phyloP scores from a whole-genome alignment of 2,113 vertebrate genomes.

The Progne subis region DNA sequence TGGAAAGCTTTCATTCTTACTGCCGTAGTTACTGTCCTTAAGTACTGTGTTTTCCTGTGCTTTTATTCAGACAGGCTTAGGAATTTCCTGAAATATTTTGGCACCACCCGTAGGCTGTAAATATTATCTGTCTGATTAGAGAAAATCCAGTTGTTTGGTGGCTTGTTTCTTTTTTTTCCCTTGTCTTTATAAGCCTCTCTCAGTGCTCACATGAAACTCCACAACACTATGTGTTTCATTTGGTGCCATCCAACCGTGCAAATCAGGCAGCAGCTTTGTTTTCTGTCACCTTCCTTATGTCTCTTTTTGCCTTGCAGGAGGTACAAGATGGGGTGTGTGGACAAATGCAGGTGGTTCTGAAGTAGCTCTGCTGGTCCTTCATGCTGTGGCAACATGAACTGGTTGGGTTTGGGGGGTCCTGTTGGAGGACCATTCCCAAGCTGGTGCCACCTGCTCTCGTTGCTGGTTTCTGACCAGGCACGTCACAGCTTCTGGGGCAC shows the following conservation, averaged over 20 bases:
- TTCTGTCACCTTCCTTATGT: background rate
- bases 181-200: background rate
- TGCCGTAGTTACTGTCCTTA: constrained; percentile 20
- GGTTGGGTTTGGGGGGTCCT: background rate
- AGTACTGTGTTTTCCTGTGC: constrained; percentile 29
- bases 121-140: constrained; percentile 63
- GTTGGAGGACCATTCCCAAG: background rate
- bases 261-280: background rate
- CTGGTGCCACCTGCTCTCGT: background rate
- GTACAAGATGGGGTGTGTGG: background rate
- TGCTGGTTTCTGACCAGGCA: background rate
- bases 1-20: constrained; percentile 35
- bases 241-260: background rate
- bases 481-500: background rate
- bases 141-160: constrained; percentile 30
- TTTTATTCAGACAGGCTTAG: constrained; percentile 47
- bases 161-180: background rate
- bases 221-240: background rate
- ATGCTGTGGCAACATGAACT: background rate
- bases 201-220: background rate
- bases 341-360: background rate
- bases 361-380: background rate
- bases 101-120: constrained; percentile 33
- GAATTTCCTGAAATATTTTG: constrained; percentile 68
- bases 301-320: background rate